Percentiles rank a stretch among this genome's conserved stretches.
These are phyloP conservation scores for Petrolisthes manimaculis DNA, from an alignment of 2,888 invertebrate species.

Conservation along the genomic window DNA sequence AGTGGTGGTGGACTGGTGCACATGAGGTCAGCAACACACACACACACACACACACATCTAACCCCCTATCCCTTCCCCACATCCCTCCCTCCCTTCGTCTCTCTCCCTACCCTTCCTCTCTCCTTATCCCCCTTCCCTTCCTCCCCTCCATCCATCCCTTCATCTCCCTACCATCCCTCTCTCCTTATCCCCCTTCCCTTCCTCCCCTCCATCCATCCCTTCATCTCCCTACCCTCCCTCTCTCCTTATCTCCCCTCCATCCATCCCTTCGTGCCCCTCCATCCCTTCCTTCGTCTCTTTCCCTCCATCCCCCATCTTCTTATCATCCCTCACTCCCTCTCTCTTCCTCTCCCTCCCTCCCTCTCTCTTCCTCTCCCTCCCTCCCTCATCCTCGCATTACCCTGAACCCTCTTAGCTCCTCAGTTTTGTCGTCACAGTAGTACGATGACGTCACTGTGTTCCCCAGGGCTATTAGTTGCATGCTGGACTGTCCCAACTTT, in stretches of 20 bases:
- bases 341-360: background rate
- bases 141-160: background rate
- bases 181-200: background rate
- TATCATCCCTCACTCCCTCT: background rate
- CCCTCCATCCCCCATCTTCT: background rate
- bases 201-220: background rate
- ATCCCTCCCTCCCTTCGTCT: background rate
- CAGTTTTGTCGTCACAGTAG: no score
- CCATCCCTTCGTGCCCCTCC: background rate
- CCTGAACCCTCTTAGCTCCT: background rate
- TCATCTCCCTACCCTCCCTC: background rate
- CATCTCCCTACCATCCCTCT: background rate
- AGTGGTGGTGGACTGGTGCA: no score
- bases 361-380: background rate
- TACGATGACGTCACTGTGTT: no score
- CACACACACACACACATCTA: background rate
- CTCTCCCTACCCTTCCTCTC: background rate
- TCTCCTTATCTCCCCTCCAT: background rate
- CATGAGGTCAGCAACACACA: background rate
- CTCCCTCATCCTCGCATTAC: background rate
- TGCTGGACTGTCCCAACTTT: no score
- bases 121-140: background rate
- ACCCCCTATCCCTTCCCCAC: background rate
- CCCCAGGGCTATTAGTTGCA: no score
- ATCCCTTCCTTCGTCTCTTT: background rate